phyloP scores from a whole-genome alignment of 2,113 vertebrate genomes.

The Ctenodactylus gundi region DNA sequence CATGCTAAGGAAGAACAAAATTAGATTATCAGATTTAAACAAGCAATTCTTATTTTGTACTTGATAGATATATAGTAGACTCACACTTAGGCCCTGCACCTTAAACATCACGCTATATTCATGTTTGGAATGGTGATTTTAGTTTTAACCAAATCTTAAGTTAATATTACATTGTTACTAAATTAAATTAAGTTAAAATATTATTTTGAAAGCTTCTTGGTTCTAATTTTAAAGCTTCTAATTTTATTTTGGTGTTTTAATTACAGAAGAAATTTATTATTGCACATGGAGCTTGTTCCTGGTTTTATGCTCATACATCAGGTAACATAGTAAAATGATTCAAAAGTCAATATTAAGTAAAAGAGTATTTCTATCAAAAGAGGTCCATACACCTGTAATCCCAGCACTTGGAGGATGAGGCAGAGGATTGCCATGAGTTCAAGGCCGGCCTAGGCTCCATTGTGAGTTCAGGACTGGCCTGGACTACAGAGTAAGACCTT shows the following conservation, averaged over 20 bases:
- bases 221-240: background rate
- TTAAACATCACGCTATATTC: background rate
- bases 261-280: background rate
- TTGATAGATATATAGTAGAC: background rate
- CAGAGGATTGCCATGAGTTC: no score
- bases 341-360: background rate
- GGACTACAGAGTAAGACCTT: no score
- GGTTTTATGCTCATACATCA: background rate
- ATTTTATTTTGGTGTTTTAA: background rate
- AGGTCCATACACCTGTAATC: no score
- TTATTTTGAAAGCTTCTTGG: background rate
- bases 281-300: background rate
- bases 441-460: no score
- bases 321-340: constrained; percentile 4
- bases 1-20: background rate
- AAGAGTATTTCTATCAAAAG: background rate
- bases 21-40: background rate
- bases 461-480: no score
- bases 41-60: background rate
- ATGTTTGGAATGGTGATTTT: background rate
- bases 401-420: no score
- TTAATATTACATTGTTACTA: no score
- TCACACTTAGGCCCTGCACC: background rate
- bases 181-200: background rate
- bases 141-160: background rate